These are phyloP conservation scores for Delia radicum DNA, from an alignment of 1,140 invertebrate species.

Conservation along the genomic window DNA sequence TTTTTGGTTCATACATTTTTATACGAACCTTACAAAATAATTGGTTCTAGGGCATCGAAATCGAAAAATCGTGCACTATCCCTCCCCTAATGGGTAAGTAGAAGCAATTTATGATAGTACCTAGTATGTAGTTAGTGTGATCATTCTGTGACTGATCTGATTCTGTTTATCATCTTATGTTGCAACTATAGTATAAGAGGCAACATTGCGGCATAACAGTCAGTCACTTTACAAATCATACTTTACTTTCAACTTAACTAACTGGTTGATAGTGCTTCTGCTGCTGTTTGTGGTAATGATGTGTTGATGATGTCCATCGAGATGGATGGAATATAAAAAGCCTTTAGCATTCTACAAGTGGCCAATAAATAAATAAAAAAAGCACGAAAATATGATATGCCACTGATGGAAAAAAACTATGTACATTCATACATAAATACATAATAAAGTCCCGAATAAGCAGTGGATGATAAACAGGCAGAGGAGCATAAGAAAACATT, in stretches of 20 bases:
- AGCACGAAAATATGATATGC: conserved; percentile 18
- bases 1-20: too few species aligned
- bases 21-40: too few species aligned
- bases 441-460: neutral
- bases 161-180: conserved; percentile 42
- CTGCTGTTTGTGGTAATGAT: conserved; percentile 18
- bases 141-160: conserved; percentile 39
- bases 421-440: conserved; percentile 6
- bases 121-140: too few species aligned
- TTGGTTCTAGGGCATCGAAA: too few species aligned
- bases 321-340: neutral
- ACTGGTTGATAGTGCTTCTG: neutral
- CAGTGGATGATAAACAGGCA: neutral
- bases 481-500: conserved; percentile 8
- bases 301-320: conserved; percentile 37
- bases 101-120: too few species aligned
- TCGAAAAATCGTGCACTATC: too few species aligned
- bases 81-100: too few species aligned
- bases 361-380: conserved; percentile 8
- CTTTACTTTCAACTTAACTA: neutral
- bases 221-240: conserved; percentile 10
- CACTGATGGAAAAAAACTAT: neutral
- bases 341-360: neutral
- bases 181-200: neutral
- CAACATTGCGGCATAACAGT: neutral